A percentile compares a stretch with the other conserved stretches of the same genome.
phyloP scores from a whole-genome alignment of 92 coral and sea anemone species.

The Ricordea florida region DNA sequence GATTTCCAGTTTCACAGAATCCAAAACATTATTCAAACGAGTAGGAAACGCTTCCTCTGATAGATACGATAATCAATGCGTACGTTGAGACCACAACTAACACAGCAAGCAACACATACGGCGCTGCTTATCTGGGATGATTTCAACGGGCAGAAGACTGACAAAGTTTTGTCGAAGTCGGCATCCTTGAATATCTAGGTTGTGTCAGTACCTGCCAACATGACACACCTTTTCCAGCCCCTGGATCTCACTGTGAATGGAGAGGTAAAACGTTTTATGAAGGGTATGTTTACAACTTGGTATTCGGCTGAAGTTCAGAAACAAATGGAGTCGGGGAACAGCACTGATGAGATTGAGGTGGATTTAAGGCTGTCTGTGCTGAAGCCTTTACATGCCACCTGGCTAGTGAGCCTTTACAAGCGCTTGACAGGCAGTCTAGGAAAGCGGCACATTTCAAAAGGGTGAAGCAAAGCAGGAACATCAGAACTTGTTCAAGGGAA shows the following conservation, averaged over 20 bases:
- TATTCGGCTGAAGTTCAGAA: constrained; percentile 46
- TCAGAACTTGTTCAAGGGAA: not conserved
- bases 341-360: constrained; percentile 35
- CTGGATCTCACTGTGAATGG: constrained; percentile 63
- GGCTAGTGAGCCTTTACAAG: constrained; percentile 38
- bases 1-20: constrained; percentile 48
- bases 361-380: constrained; percentile 41
- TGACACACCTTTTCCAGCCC: constrained; percentile 66
- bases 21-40: constrained; percentile 50
- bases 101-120: constrained; percentile 26
- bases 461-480: too few relatives aligned
- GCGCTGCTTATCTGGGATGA: constrained; percentile 65
- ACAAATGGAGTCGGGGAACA: constrained; percentile 49
- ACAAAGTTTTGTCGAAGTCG: constrained; percentile 46
- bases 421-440: too few relatives aligned
- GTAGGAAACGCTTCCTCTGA: constrained; percentile 42
- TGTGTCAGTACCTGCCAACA: constrained; percentile 53
- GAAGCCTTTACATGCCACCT: constrained; percentile 47
- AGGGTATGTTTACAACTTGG: constrained; percentile 60
- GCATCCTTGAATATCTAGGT: constrained; percentile 39
- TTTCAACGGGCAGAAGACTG: constrained; percentile 54
- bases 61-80: constrained; percentile 31
- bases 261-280: constrained; percentile 58
- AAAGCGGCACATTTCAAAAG: too few relatives aligned
- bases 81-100: constrained; percentile 18